Percentiles rank a stretch among this genome's conserved stretches.
Evolutionary conservation across 2,113 vertebrate species (phyloP).

Genomic region (Toxostoma redivivum): DNA sequence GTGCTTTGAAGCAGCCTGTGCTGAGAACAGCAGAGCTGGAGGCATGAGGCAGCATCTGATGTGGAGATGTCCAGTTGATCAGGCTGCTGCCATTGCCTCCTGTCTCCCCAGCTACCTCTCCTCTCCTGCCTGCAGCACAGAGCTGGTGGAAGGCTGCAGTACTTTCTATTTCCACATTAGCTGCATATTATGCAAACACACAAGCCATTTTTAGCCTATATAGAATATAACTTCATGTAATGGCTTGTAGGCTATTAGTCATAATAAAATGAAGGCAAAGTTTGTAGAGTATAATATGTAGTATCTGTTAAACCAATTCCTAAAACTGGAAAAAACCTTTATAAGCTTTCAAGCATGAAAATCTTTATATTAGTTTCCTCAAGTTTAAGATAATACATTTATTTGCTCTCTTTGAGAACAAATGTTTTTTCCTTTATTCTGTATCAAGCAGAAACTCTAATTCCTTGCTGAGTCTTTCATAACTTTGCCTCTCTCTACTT

Average conservation of each 20-base stretch:
- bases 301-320: neutral
- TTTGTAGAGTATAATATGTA: neutral
- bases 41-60: neutral
- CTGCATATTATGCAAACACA: neutral
- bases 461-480: neutral
- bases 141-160: neutral
- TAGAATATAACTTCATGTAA: neutral
- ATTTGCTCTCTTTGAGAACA: neutral
- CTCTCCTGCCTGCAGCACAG: neutral
- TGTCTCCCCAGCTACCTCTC: neutral
- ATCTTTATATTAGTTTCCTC: neutral
- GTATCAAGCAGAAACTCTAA: neutral
- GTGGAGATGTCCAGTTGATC: neutral
- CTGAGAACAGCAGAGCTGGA: neutral
- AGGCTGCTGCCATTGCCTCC: neutral
- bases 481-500: neutral
- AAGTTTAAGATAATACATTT: neutral
- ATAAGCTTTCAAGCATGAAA: neutral
- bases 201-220: neutral
- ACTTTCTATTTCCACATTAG: neutral
- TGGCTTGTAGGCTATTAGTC: neutral
- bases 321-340: neutral
- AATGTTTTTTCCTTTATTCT: neutral
- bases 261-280: neutral
- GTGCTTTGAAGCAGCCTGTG: neutral